phyloP scores from a whole-genome alignment of 2,113 vertebrate species.

The Tylochromis polylepis region DNA sequence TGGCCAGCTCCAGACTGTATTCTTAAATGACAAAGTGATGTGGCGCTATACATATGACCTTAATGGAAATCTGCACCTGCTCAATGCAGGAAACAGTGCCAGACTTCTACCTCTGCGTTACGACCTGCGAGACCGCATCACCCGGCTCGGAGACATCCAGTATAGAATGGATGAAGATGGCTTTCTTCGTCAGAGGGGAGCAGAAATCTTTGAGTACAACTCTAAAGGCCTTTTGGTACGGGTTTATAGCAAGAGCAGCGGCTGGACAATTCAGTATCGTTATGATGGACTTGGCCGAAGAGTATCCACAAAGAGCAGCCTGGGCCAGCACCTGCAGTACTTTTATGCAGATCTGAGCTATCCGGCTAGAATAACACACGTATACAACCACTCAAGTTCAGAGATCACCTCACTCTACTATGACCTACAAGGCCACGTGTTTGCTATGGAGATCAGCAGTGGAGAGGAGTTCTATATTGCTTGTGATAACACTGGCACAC shows the following conservation, averaged over 20 bases:
- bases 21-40: conserved; percentile 92
- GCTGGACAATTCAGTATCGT: conserved; percentile 92
- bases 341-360: conserved; percentile 95
- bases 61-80: conserved; percentile 94
- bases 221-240: conserved; percentile 92
- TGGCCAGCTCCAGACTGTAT: conserved; percentile 93
- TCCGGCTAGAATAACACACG: conserved; percentile 90
- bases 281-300: conserved; percentile 92
- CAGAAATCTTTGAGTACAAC: conserved; percentile 95
- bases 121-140: conserved; percentile 93
- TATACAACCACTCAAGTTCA: conserved; percentile 96
- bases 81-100: conserved; percentile 88
- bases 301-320: conserved; percentile 89
- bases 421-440: conserved; percentile 95
- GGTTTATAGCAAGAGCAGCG: conserved; percentile 92
- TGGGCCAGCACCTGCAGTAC: conserved; percentile 93
- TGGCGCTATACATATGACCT: conserved; percentile 98
- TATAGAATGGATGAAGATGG: conserved; percentile 95
- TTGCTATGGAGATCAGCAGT: conserved; percentile 97
- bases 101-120: conserved; percentile 89
- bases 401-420: conserved; percentile 98
- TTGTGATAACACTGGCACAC: conserved; percentile 93
- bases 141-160: conserved; percentile 93
- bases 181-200: conserved; percentile 90
- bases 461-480: conserved; percentile 98